Base-by-base conservation (phyloP, 2,797 vertebrate species). In the Pseudomugil tenellus region DNA sequence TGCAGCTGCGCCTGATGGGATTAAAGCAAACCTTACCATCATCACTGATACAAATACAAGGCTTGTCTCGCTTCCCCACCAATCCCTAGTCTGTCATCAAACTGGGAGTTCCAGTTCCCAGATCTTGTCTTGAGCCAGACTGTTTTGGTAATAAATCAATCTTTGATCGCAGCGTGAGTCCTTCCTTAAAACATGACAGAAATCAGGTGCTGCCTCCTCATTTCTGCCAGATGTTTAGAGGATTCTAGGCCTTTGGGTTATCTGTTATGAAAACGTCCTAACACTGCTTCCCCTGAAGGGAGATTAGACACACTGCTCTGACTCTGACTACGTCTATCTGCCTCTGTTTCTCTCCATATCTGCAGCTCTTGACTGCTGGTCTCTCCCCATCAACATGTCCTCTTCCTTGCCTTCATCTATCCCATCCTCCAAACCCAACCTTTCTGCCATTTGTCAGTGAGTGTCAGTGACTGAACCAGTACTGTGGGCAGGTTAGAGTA, bases 251-350 rank as follows among this genome's bases (percentile, higher is more conserved):
- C 67, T 37, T 63, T 58, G 70, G 84, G 79, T 88, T 87, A 87
- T 91, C 83, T 77, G 85, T 87, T 87, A 87, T 61, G 74, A 86
- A 79, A 81, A 77, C 78, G 53, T 86, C 77, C 84, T 85, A 74
- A 83, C 79, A 74, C 75, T 46, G 66, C 59, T 29, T 52, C 61
- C 83, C 87, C 84, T 72, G 84, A 87, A 80, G 84, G 80, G 67
- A 87, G 85, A 92, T 90, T 90, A 92, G 90, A 84, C 87, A 87
- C 84, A 81, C 81, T 72, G 76, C 73, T 17, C 80, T 76, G 76
- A 73, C 77, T 88, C 39, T n/a, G 39, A 43, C 17, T 19, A 43
- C 39, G 5, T 43, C 81, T 21, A 81, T 81, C 80, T 67, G 21
- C 84, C 77, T 70, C 74, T 25, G 48, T 72, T 48, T 58, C 79